Conservation (phyloP, 2,797 vertebrate species). For the Argyrosomus regius region DNA sequence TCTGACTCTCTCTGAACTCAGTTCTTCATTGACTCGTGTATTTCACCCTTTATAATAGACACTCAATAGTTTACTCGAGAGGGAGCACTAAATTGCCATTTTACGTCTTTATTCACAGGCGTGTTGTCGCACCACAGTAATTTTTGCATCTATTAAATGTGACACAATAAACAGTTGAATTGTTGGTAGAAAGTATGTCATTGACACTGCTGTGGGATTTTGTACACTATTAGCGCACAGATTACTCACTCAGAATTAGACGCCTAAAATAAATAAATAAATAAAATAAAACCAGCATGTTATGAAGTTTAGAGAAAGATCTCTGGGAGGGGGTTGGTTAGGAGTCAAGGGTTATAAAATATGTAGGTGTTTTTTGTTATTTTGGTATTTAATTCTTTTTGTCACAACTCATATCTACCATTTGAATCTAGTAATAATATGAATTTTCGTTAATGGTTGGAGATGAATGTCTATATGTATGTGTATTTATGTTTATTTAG, state of each 20-base stretch:
- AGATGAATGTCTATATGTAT: no score
- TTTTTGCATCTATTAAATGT: not conserved
- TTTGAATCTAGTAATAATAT: no score
- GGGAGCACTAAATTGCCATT: not conserved
- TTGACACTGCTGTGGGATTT: not conserved
- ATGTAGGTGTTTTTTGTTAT: no score
- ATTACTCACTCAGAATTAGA: not conserved
- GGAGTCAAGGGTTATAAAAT: no score
- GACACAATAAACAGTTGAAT: not conserved
- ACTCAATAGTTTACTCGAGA: not conserved
- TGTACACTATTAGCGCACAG: not conserved
- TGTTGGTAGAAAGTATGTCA: not conserved
- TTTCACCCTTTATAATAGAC: not conserved
- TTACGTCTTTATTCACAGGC: not conserved
- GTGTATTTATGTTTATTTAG: no score
- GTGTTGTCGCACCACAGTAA: not conserved
- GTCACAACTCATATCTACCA: no score
- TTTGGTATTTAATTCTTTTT: no score
- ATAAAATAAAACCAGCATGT: no score
- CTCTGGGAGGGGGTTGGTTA: no score
- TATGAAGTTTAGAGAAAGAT: no score
- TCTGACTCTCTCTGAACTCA: not conserved
- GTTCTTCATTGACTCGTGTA: not conserved
- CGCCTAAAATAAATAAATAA: no score
- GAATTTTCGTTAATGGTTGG: no score